Evolutionary conservation across 2,888 invertebrate species (phyloP).

Genomic region (Nymphalis urticae): DNA sequence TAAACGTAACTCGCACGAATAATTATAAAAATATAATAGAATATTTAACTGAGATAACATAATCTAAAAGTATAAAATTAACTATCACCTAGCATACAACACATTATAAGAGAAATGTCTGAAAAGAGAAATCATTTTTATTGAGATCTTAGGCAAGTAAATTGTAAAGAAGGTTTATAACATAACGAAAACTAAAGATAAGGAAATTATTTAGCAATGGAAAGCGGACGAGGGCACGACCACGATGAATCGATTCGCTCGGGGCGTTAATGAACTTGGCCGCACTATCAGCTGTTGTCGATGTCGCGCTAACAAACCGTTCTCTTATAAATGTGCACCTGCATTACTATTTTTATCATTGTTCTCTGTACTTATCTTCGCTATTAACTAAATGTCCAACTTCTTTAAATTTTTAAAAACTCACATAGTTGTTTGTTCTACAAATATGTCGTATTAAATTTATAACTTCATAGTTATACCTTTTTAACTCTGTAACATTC

Average conservation of each 20-base stretch:
- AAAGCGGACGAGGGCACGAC: slow-evolving; percentile 62
- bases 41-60: background rate
- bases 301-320: slow-evolving; percentile 48
- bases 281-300: slow-evolving; percentile 69
- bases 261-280: slow-evolving; percentile 78
- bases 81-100: slow-evolving; percentile 4
- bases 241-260: slow-evolving; percentile 71
- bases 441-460: too few relatives aligned
- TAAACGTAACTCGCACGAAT: background rate
- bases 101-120: slow-evolving; percentile 18
- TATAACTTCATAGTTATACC: too few relatives aligned
- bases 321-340: slow-evolving; percentile 41
- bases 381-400: background rate
- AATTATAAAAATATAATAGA: background rate
- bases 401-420: too few relatives aligned
- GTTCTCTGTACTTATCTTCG: background rate
- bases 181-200: slow-evolving; percentile 44
- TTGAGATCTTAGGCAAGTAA: slow-evolving; percentile 16
- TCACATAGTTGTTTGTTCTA: too few relatives aligned
- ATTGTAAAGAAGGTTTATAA: slow-evolving; percentile 20
- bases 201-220: slow-evolving; percentile 58
- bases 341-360: slow-evolving; percentile 27
- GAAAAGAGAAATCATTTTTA: slow-evolving; percentile 29
- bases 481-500: too few relatives aligned
- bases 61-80: slow-evolving; percentile 9